phyloP scores from a whole-genome alignment of 1,140 invertebrate species.

The Drosophila nigromelanica region DNA sequence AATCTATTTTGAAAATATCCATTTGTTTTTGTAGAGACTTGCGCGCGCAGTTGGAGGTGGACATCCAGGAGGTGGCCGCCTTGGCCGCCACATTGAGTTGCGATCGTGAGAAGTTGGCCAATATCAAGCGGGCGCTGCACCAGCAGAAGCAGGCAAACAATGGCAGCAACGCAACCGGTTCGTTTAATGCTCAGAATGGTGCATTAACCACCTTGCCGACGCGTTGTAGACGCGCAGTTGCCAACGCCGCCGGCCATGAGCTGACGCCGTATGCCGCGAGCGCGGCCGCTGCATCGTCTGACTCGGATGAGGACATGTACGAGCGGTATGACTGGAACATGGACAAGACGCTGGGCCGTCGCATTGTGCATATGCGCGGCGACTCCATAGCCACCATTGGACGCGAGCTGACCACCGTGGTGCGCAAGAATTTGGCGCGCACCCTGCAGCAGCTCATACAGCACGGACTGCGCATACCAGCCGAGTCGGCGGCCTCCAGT shows the following conservation, averaged over 20 bases:
- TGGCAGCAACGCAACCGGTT: constrained; percentile 56
- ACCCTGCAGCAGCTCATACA: constrained; percentile 96
- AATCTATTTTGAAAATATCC: neutral
- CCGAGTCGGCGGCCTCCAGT: constrained; percentile 70
- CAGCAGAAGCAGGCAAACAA: constrained; percentile 39
- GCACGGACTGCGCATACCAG: constrained; percentile 94
- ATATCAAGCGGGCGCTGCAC: constrained; percentile 68
- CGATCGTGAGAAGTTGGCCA: constrained; percentile 78
- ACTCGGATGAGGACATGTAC: constrained; percentile 83
- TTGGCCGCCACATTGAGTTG: constrained; percentile 75
- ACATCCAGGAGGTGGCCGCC: constrained; percentile 82
- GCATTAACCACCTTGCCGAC: constrained; percentile 85
- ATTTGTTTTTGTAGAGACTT: constrained; percentile 89
- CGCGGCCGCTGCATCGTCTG: constrained; percentile 62
- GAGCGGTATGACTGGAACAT: constrained; percentile 72
- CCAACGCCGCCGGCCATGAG: constrained; percentile 52
- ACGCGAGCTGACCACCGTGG: constrained; percentile 91
- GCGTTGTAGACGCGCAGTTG: constrained; percentile 56
- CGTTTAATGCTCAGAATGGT: constrained; percentile 77
- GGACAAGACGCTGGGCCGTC: constrained; percentile 53
- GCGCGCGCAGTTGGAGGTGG: constrained; percentile 94
- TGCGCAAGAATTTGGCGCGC: constrained; percentile 95
- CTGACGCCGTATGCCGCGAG: constrained; percentile 57
- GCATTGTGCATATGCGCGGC: constrained; percentile 83
- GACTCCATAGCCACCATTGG: constrained; percentile 85